Percentiles rank a stretch among this genome's conserved stretches.
Conservation (phyloP, 1,140 invertebrate genomes). For the Atopsyche davidsoni region DNA sequence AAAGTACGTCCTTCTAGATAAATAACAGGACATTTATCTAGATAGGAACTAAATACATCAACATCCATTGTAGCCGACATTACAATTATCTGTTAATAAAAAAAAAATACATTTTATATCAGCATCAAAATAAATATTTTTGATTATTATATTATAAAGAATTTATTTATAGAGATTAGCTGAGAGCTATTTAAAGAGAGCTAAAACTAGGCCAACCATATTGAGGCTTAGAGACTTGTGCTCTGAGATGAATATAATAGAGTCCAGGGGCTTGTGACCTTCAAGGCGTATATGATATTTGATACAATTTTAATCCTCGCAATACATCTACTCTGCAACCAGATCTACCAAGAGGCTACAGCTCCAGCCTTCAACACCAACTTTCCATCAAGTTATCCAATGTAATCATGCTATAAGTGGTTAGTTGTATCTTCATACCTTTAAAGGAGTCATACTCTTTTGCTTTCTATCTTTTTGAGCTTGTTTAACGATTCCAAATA, state of each 20-base stretch:
- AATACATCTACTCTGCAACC: background rate
- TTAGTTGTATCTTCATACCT: no score
- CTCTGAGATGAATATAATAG: background rate
- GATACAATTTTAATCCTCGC: background rate
- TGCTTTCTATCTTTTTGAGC: conserved; percentile 67
- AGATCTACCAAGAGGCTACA: background rate
- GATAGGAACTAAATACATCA: conserved; percentile 87
- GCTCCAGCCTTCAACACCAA: no score
- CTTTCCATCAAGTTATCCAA: no score
- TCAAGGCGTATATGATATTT: background rate
- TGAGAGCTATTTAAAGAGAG: background rate
- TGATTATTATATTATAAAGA: background rate
- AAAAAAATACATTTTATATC: conserved; percentile 8
- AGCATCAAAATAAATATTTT: background rate
- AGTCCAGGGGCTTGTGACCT: background rate
- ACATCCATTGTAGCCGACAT: conserved; percentile 97
- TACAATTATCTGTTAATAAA: conserved; percentile 61
- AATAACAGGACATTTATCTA: conserved; percentile 76
- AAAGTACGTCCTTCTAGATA: conserved; percentile 87
- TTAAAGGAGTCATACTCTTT: conserved; percentile 55
- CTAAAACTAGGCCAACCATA: background rate
- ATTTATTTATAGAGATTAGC: no score
- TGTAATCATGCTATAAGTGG: no score
- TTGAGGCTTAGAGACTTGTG: background rate
- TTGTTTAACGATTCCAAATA: conserved; percentile 84